Percentiles rank a stretch among this genome's conserved stretches.
Conservation (phyloP, 2,113 vertebrate species). For the Gulo gulo region DNA sequence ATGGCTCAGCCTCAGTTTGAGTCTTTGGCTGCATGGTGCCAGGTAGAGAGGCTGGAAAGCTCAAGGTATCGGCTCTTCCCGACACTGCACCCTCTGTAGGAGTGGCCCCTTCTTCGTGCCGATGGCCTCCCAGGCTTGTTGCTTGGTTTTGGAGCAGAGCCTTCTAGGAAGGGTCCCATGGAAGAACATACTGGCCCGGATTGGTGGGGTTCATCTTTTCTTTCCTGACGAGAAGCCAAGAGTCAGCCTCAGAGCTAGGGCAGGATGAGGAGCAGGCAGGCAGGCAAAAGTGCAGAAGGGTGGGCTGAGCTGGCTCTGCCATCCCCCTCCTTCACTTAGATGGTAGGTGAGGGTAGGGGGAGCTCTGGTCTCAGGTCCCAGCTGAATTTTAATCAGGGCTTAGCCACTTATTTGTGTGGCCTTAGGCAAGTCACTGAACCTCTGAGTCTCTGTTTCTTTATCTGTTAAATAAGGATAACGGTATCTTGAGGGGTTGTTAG, state of each 20-base stretch:
- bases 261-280: not conserved
- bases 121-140: not conserved
- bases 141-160: not conserved
- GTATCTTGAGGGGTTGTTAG: not conserved
- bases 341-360: not conserved
- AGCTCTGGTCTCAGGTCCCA: not conserved
- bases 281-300: not conserved
- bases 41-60: not conserved
- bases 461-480: not conserved
- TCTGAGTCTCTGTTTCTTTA: not conserved
- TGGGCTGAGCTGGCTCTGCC: not conserved
- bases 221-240: constrained; percentile 19
- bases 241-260: not conserved
- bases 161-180: not conserved
- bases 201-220: not conserved
- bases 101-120: not conserved
- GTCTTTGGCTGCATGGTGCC: not conserved
- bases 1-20: not conserved
- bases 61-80: not conserved
- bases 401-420: not conserved
- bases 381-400: not conserved
- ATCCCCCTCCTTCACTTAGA: not conserved
- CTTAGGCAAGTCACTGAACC: not conserved
- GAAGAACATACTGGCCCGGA: not conserved
- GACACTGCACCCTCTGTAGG: accelerated